Evolutionary conservation across 1,140 invertebrate genomes (phyloP), one percentile per base, ranked within the genome.

Genomic region (Orius insidiosus): DNA sequence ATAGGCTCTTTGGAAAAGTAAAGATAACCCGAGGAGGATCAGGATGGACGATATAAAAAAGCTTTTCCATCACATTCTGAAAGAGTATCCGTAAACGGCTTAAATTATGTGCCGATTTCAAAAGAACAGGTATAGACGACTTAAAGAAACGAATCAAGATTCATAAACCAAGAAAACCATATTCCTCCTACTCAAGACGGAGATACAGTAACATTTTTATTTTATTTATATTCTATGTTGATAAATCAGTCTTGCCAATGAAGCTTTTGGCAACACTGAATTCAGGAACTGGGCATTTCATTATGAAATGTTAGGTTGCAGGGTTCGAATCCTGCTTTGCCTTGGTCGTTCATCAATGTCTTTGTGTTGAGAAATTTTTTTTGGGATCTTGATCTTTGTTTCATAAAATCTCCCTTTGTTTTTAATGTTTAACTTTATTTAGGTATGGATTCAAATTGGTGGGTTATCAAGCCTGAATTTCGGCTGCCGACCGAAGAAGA

Each of bases 21-120:
- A 71, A 39, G 89, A 98, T 60, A 78, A 74, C 50, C 92, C 92
- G 0, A 66, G 84, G 9, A 70, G 89, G 53, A 96, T 99, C 32
- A 87, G 86, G 64, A 98, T 98, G 94, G 96, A 99, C 57, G 95
- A 98, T 59, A 96, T 99, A 96, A 95, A 63, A 78, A 78, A 59
- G 90, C 93, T 0, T 98, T 98, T 62, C 92, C 92, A 0, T 85
- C 85, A 3, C 90, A 97, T 62, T 94, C 90, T 0, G 94, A 98
- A 60, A 95, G 88, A 93, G 86, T 45, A 96, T 98, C 46, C 70
- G 96, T 39, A 99, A 99, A 65, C 70, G 94, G 18, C 66, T 99
- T 2, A 99, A 99, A 61, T 67, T 93, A 2, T 99, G 95, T 63
- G 95, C 96, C 0, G 94, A 98, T 63, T 98, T 98, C 60, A 98